Percentiles rank a stretch among this genome's conserved stretches.
Conservation (phyloP, 2,797 vertebrate species). For the Apodemus agrarius region DNA sequence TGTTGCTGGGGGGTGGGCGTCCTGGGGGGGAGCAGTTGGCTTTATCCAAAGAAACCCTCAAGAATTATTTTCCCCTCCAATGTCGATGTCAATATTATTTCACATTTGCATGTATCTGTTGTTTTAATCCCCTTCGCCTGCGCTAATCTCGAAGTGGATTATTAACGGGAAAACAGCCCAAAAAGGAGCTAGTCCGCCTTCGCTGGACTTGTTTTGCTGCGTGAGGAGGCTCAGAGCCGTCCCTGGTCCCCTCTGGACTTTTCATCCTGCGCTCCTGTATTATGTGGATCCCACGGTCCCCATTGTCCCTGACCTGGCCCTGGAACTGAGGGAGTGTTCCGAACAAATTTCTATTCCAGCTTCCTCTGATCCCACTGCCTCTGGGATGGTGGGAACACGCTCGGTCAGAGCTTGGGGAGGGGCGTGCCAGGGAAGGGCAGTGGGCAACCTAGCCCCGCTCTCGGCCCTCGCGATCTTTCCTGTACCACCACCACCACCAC, state of each 20-base stretch:
- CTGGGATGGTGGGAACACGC: constrained; percentile 69
- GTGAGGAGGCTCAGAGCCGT: constrained; percentile 66
- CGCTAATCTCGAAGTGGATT: constrained; percentile 83
- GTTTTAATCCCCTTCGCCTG: constrained; percentile 79
- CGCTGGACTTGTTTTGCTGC: constrained; percentile 71
- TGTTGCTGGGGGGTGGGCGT: neutral
- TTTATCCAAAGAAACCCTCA: constrained; percentile 67
- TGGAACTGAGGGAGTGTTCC: constrained; percentile 80
- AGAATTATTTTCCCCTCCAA: constrained; percentile 55
- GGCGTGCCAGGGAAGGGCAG: constrained; percentile 49
- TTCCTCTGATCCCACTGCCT: constrained; percentile 78
- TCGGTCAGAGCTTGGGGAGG: constrained; percentile 37
- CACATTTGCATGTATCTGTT: constrained; percentile 77
- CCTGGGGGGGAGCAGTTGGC: constrained; percentile 72
- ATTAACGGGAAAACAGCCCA: constrained; percentile 72
- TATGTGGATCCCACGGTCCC: constrained; percentile 83
- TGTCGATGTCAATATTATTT: constrained; percentile 58
- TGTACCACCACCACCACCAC: neutral
- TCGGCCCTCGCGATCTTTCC: constrained; percentile 35
- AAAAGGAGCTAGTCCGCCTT: constrained; percentile 75
- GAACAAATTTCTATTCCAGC: constrained; percentile 83
- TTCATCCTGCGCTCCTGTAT: constrained; percentile 79
- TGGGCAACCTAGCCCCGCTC: neutral
- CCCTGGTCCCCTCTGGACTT: constrained; percentile 80
- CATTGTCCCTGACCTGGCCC: constrained; percentile 85